A percentile compares a stretch with the other conserved stretches of the same genome.
Conservation (phyloP, 2,113 vertebrate species). For the Aptenodytes forsteri region DNA sequence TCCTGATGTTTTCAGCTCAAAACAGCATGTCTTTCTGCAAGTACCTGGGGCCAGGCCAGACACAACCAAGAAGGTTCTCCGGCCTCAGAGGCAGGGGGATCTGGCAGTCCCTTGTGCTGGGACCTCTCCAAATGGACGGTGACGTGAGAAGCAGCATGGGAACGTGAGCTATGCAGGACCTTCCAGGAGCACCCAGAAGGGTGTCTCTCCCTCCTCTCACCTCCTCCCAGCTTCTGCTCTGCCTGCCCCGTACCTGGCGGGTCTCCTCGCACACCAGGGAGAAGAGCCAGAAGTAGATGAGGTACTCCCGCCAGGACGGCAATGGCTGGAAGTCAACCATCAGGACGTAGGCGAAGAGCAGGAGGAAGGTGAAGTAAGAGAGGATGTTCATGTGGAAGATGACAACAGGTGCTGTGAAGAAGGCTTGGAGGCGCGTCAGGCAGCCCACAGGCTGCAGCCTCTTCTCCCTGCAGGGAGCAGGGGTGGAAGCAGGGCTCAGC, state of each 20-base stretch:
- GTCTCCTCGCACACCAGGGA: conserved; percentile 91
- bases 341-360: conserved; percentile 89
- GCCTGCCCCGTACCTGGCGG: conserved; percentile 82
- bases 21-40: neutral
- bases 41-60: neutral
- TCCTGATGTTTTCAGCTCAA: neutral
- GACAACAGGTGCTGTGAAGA: conserved; percentile 84
- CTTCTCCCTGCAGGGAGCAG: conserved; percentile 32
- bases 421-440: conserved; percentile 68
- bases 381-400: conserved; percentile 92
- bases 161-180: fast-evolving
- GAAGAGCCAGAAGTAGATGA: conserved; percentile 91
- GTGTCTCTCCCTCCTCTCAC: neutral
- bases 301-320: conserved; percentile 81
- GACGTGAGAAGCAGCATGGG: neutral
- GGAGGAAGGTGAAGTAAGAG: conserved; percentile 92
- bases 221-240: neutral
- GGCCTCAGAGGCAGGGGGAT: fast-evolving
- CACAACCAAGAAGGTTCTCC: neutral
- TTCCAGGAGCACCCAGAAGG: neutral
- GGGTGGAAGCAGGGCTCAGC: neutral
- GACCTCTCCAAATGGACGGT: neutral
- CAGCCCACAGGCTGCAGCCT: conserved; percentile 47
- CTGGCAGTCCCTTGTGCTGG: neutral
- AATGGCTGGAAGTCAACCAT: conserved; percentile 90